Conservation (phyloP, 2,113 vertebrate species). For the Craseonycteris thonglongyai region DNA sequence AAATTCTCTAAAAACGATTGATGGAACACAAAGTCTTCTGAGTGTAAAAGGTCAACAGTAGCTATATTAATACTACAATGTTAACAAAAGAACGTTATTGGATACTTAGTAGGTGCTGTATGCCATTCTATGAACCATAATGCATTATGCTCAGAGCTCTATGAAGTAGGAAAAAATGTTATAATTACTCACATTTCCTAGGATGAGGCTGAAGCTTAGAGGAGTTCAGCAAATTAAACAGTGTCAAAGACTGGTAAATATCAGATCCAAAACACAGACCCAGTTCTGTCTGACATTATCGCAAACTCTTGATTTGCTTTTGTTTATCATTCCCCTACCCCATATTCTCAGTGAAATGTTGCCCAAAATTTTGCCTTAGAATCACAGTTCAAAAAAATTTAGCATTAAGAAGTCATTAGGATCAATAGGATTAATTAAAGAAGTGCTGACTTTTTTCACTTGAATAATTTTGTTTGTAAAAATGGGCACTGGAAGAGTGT, state of each 20-base stretch:
- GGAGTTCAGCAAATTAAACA: background rate
- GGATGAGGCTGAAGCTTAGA: background rate
- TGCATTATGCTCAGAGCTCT: background rate
- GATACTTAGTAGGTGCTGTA: background rate
- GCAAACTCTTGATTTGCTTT: background rate
- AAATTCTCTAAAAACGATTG: background rate
- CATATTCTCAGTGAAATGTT: background rate
- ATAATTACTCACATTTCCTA: background rate
- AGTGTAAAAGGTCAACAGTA: background rate
- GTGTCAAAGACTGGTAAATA: background rate
- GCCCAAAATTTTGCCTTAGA: background rate
- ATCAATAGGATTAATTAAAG: background rate
- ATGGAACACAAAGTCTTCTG: background rate
- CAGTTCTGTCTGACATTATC: background rate
- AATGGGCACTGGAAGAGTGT: background rate
- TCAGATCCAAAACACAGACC: background rate
- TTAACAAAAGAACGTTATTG: background rate
- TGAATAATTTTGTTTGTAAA: background rate
- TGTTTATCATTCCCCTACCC: background rate
- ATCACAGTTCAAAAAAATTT: background rate
- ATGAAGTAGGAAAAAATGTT: background rate
- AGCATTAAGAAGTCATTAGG: background rate
- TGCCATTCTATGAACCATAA: background rate
- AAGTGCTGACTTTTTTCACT: background rate
- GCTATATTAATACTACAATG: rapidly evolving